Evolutionary conservation across 2,797 vertebrate genomes (phyloP).

Genomic region (Oreochromis grahami): DNA sequence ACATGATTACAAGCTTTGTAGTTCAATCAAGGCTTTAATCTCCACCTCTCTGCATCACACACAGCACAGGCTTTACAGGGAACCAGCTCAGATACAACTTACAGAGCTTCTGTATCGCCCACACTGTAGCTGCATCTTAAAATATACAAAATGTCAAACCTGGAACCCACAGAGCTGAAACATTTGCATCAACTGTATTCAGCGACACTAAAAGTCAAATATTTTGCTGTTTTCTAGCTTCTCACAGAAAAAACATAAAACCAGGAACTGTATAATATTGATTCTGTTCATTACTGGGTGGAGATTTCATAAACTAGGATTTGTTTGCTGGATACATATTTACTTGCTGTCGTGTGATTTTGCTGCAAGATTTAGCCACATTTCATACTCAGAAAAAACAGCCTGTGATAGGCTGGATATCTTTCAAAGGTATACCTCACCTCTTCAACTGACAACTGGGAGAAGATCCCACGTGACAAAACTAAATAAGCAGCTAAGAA

Average conservation of each 20-base stretch:
- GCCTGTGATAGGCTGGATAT: neutral
- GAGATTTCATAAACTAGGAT: neutral
- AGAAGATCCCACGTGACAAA: fast-evolving
- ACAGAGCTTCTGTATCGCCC: neutral
- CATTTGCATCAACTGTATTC: neutral
- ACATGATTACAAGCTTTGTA: neutral
- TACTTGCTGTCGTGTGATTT: fast-evolving
- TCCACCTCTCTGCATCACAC: neutral
- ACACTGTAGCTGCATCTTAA: neutral
- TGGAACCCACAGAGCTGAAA: neutral
- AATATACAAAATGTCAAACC: neutral
- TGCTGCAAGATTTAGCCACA: neutral
- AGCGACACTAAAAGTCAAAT: neutral
- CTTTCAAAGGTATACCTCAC: neutral
- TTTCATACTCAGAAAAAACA: neutral
- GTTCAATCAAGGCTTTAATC: neutral
- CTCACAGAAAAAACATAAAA: neutral
- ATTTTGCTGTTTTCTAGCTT: neutral
- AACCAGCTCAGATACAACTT: neutral
- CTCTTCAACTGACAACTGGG: fast-evolving
- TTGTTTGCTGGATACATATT: neutral
- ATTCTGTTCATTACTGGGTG: neutral
- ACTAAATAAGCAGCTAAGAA: neutral
- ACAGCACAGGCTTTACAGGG: fast-evolving
- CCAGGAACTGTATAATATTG: neutral